phyloP scores from a whole-genome alignment of 2,113 vertebrate species.

The Callaeas wilsoni region DNA sequence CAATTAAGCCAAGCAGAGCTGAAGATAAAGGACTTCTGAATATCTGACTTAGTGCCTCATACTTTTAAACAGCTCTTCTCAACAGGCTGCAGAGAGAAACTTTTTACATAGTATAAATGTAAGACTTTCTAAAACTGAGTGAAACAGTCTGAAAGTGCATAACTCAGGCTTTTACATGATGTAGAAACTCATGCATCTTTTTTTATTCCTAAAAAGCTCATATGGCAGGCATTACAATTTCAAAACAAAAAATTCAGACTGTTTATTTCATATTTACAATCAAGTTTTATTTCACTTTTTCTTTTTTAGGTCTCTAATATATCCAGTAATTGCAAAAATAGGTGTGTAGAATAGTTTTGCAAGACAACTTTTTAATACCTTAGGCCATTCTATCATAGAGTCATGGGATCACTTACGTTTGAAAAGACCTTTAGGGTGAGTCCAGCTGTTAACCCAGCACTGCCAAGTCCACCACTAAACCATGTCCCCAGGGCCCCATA shows the following conservation, averaged over 20 bases:
- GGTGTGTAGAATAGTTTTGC: not conserved
- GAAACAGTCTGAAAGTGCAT: not conserved
- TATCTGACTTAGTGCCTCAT: not conserved
- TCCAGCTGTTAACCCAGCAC: not conserved
- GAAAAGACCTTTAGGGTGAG: not conserved
- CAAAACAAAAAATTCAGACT: not conserved
- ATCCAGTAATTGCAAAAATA: not conserved
- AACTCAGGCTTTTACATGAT: not conserved
- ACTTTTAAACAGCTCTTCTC: not conserved
- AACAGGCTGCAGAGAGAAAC: not conserved
- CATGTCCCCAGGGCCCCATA: not conserved
- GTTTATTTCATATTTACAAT: not conserved
- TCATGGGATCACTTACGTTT: not conserved
- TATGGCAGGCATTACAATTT: not conserved
- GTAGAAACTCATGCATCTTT: not conserved
- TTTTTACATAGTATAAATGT: not conserved
- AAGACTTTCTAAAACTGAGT: not conserved
- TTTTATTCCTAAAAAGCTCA: not conserved
- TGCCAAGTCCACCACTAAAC: not conserved
- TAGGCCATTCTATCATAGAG: not conserved
- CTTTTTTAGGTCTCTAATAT: not conserved
- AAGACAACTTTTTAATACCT: not conserved
- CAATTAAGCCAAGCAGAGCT: constrained; percentile 34
- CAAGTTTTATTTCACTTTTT: not conserved
- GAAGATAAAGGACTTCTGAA: constrained; percentile 28